phyloP scores from a whole-genome alignment of 2,888 invertebrate species.

The Brachyptera putata region DNA sequence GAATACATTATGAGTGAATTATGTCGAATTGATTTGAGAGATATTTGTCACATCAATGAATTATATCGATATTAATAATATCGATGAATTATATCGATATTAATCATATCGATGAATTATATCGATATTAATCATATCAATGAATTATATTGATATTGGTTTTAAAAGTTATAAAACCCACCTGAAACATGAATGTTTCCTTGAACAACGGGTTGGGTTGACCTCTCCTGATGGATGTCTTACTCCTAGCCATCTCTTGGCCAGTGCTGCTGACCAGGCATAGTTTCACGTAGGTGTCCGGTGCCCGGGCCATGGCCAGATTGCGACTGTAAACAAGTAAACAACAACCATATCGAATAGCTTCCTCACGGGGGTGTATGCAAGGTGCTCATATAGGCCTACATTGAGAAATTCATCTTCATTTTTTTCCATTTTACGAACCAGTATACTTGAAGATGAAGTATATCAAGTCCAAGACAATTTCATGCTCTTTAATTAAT shows the following conservation, averaged over 20 bases:
- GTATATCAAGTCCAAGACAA: too few species aligned
- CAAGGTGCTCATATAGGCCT: too few species aligned
- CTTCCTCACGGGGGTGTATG: too few species aligned
- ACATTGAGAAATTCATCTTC: too few species aligned
- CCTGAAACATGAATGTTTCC: constrained; percentile 94
- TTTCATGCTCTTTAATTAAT: too few species aligned
- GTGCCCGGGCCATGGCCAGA: constrained; percentile 71
- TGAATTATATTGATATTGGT: not conserved
- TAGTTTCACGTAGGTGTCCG: constrained; percentile 91
- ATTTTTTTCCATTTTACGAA: too few species aligned
- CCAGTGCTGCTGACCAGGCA: constrained; percentile 88
- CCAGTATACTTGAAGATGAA: too few species aligned
- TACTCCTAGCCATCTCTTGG: constrained; percentile 88
- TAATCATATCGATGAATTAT: too few species aligned
- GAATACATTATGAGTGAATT: too few species aligned
- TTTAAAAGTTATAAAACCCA: constrained; percentile 42
- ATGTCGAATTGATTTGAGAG: too few species aligned
- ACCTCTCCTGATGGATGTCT: constrained; percentile 85
- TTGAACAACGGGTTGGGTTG: constrained; percentile 95
- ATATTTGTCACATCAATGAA: not conserved
- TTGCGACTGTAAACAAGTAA: constrained; percentile 63
- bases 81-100: not conserved
- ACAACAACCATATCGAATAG: too few species aligned
- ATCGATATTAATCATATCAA: not conserved
- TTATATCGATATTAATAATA: not conserved